These are phyloP conservation scores for Hirtodrosophila cameraria DNA, from an alignment of 2,888 invertebrate genomes.

Conservation along the genomic window DNA sequence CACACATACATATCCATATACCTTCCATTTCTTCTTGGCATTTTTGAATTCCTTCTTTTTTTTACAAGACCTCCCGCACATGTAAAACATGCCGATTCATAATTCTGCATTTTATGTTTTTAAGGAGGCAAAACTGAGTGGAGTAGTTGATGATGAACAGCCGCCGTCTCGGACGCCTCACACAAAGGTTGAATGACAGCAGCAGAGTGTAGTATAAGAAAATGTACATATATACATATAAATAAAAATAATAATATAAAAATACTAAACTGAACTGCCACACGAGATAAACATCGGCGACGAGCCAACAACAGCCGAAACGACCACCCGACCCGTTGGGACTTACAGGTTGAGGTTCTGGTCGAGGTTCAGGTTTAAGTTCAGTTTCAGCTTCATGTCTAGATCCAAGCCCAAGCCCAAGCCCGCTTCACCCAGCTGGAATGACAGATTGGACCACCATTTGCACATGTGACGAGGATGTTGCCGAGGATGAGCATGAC, in stretches of 20 bases:
- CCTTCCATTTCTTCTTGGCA: conserved; percentile 11
- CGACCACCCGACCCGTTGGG: conserved; percentile 58
- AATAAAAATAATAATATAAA: conserved; percentile 7
- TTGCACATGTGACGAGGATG: conserved; percentile 58
- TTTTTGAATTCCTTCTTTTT: conserved; percentile 7
- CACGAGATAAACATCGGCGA: conserved; percentile 61
- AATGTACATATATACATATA: too few relatives aligned
- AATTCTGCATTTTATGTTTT: conserved; percentile 72
- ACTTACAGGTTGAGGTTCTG: conserved; percentile 20
- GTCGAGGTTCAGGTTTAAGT: not conserved
- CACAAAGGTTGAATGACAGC: conserved; percentile 67
- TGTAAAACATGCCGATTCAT: conserved; percentile 82
- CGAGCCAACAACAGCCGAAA: too few relatives aligned
- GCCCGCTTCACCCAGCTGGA: conserved; percentile 45
- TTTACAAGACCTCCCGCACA: conserved; percentile 80
- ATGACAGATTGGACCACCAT: conserved; percentile 65
- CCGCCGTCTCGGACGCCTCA: conserved; percentile 40
- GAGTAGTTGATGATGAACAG: conserved; percentile 51
- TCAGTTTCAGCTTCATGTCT: not conserved
- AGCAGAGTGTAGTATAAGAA: conserved; percentile 23
- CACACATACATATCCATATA: conserved; percentile 1
- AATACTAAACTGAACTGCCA: conserved; percentile 48
- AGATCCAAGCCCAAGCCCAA: not conserved
- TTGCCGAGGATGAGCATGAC: conserved; percentile 9
- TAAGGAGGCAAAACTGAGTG: conserved; percentile 56